These are phyloP conservation scores for Lasaia peninsularis DNA, from an alignment of 1,140 invertebrate species.

Conservation along the genomic window DNA sequence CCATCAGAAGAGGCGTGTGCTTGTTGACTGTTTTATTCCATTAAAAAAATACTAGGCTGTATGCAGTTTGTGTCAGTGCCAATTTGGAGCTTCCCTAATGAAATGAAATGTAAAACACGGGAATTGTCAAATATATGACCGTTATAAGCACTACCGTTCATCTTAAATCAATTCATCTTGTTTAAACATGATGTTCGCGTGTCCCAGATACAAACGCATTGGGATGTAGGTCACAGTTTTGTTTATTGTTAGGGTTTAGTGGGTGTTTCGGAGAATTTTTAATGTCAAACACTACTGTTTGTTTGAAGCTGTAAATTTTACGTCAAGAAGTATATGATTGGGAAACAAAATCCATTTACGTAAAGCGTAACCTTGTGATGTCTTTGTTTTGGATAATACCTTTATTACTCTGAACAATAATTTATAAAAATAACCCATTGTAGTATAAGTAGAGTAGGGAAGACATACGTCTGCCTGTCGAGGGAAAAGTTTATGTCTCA, in stretches of 20 bases:
- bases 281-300: too few relatives aligned
- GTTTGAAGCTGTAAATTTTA: not conserved
- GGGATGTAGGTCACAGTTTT: conserved; percentile 53
- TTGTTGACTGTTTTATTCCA: too few relatives aligned
- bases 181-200: conserved; percentile 43
- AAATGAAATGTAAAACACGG: not conserved
- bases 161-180: conserved; percentile 46
- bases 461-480: too few relatives aligned
- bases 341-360: not conserved
- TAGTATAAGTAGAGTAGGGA: too few relatives aligned
- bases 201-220: conserved; percentile 42
- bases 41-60: too few relatives aligned
- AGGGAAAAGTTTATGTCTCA: too few relatives aligned
- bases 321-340: not conserved
- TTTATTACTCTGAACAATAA: too few relatives aligned
- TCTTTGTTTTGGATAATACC: too few relatives aligned
- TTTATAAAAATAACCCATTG: too few relatives aligned
- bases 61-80: too few relatives aligned
- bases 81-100: not conserved
- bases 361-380: too few relatives aligned
- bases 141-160: conserved; percentile 17
- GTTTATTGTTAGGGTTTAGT: conserved; percentile 43
- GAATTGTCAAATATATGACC: conserved; percentile 8
- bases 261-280: conserved; percentile 17
- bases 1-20: too few relatives aligned